Conservation (phyloP, 2,113 vertebrate genomes). For the Poecile atricapillus region DNA sequence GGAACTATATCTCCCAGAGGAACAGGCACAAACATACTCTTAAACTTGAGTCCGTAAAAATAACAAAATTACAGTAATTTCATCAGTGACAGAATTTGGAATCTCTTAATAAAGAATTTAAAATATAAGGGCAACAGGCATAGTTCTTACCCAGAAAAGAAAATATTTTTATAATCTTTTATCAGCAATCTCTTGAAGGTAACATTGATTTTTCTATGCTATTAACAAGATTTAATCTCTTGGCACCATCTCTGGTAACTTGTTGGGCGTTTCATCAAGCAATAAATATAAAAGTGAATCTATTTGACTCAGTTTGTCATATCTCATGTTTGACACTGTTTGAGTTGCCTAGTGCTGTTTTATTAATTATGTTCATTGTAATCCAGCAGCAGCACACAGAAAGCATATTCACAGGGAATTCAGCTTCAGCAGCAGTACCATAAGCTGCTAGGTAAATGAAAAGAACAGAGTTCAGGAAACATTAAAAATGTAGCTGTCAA, state of each 20-base stretch:
- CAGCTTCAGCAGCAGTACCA: background rate
- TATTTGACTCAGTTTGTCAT: background rate
- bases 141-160: background rate
- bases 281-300: background rate
- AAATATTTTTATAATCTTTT: background rate
- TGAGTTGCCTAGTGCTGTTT: background rate
- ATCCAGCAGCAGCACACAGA: background rate
- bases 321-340: background rate
- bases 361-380: background rate
- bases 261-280: background rate
- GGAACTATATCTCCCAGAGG: background rate
- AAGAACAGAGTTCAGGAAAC: background rate
- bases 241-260: background rate
- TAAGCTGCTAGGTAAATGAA: background rate
- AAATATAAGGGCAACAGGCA: background rate
- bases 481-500: background rate
- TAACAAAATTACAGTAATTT: background rate
- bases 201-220: conserved; percentile 5
- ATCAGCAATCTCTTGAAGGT: background rate
- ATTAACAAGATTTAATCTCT: background rate
- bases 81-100: background rate
- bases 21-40: background rate
- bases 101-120: background rate
- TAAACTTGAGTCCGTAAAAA: background rate
- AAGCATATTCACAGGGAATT: background rate